These are phyloP conservation scores for Aphidius ervi DNA, from an alignment of 1,140 invertebrate genomes.

Conservation along the genomic window DNA sequence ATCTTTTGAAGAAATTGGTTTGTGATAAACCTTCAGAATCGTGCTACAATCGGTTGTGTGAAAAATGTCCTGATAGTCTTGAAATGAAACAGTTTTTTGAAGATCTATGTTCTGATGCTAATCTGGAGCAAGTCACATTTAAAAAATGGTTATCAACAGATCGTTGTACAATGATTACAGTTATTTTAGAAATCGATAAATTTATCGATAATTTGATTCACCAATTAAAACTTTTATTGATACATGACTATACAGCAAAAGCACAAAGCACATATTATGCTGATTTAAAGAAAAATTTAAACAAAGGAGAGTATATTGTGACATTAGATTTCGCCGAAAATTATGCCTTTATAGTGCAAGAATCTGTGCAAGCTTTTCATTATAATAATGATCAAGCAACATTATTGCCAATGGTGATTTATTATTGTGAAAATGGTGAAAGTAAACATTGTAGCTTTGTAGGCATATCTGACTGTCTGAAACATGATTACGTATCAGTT, in stretches of 20 bases:
- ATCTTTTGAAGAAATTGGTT: background rate
- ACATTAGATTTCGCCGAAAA: slow-evolving; percentile 9
- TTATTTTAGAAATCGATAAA: background rate
- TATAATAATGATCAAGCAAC: slow-evolving; percentile 11
- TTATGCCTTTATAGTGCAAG: slow-evolving; percentile 5
- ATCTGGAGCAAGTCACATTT: slow-evolving; percentile 14
- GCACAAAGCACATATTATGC: background rate
- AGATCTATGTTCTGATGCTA: slow-evolving; percentile 14
- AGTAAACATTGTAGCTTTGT: background rate
- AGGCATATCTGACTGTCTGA: slow-evolving; percentile 12
- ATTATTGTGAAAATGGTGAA: slow-evolving; percentile 5
- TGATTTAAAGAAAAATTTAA: background rate
- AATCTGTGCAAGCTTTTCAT: background rate
- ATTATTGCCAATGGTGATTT: background rate
- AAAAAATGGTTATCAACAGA: slow-evolving; percentile 17
- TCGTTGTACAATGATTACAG: slow-evolving; percentile 14
- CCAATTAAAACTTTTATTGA: background rate
- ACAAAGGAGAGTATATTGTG: background rate
- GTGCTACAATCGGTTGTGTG: slow-evolving; percentile 5
- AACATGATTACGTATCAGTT: slow-evolving; percentile 7
- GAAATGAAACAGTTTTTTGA: slow-evolving; percentile 9
- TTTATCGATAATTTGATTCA: background rate
- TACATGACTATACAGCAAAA: background rate
- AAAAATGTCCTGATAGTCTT: slow-evolving; percentile 13
- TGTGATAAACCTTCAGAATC: background rate